Conservation (phyloP, 2,888 invertebrate species). For the Digitonthophagus gazella region DNA sequence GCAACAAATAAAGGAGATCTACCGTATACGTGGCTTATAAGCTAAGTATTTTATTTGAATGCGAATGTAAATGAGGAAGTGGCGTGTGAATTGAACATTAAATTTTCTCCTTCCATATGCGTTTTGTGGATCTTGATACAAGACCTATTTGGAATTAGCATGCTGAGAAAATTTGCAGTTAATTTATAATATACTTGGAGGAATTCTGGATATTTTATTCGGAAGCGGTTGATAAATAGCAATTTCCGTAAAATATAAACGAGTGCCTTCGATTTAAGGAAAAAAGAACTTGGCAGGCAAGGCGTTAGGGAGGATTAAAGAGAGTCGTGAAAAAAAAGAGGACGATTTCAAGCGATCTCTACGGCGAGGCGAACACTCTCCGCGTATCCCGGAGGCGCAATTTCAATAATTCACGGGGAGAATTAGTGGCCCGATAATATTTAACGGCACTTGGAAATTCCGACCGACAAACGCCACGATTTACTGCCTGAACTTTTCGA, state of each 20-base stretch:
- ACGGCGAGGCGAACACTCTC: not conserved
- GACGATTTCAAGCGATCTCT: not conserved
- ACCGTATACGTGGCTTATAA: not conserved
- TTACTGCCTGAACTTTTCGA: conserved; percentile 19
- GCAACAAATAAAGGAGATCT: not conserved
- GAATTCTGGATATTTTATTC: not conserved
- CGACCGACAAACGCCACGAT: conserved; percentile 20
- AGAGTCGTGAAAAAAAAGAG: not conserved
- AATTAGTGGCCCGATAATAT: conserved; percentile 36
- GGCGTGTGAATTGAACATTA: not conserved
- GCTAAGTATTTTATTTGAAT: not conserved
- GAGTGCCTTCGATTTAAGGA: not conserved
- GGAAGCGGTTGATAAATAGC: not conserved
- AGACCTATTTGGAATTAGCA: not conserved
- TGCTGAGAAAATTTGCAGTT: not conserved
- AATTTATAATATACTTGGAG: not conserved
- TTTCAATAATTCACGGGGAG: conserved; percentile 36
- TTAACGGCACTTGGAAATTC: conserved; percentile 32
- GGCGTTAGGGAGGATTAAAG: not conserved
- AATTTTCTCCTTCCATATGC: not conserved
- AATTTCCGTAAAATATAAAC: not conserved
- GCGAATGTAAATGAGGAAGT: not conserved
- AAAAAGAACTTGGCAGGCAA: not conserved
- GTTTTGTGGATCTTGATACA: not conserved
- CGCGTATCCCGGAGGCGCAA: conserved; percentile 26